These are phyloP conservation scores for Leontocebus nigricollis DNA, from an alignment of 2,797 vertebrate species.

Conservation along the genomic window DNA sequence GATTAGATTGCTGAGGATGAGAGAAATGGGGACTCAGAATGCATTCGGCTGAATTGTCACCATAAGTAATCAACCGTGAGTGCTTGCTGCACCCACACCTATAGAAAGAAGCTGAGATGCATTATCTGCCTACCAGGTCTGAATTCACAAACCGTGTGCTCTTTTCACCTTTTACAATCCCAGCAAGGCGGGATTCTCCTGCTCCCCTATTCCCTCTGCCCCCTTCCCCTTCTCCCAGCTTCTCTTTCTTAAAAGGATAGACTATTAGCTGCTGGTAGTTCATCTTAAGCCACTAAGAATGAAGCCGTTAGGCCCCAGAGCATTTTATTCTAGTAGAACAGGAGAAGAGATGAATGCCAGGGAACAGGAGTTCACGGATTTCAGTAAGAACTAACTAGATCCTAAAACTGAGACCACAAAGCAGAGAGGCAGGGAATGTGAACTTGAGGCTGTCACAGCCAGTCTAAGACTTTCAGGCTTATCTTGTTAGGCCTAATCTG, in stretches of 20 bases:
- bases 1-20: not conserved
- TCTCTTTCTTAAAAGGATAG: not conserved
- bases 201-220: not conserved
- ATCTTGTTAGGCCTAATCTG: constrained; percentile 51
- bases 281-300: constrained; percentile 17
- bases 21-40: not conserved
- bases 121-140: not conserved
- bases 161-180: no score
- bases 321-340: constrained; percentile 41
- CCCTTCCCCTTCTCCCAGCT: not conserved
- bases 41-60: not conserved
- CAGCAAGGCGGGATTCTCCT: not conserved
- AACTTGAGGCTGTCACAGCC: not conserved
- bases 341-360: constrained; percentile 44
- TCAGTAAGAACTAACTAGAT: constrained; percentile 56
- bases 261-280: not conserved
- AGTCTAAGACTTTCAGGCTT: constrained; percentile 16
- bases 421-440: not conserved
- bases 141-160: not conserved
- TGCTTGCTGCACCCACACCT: rapidly evolving
- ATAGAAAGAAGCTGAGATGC: rapidly evolving
- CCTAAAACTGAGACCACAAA: constrained; percentile 71
- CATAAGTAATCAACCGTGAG: rapidly evolving
- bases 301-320: not conserved
- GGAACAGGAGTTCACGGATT: constrained; percentile 25